These are phyloP conservation scores for Agonum fuliginosum DNA, from an alignment of 2,888 invertebrate genomes.

Conservation along the genomic window DNA sequence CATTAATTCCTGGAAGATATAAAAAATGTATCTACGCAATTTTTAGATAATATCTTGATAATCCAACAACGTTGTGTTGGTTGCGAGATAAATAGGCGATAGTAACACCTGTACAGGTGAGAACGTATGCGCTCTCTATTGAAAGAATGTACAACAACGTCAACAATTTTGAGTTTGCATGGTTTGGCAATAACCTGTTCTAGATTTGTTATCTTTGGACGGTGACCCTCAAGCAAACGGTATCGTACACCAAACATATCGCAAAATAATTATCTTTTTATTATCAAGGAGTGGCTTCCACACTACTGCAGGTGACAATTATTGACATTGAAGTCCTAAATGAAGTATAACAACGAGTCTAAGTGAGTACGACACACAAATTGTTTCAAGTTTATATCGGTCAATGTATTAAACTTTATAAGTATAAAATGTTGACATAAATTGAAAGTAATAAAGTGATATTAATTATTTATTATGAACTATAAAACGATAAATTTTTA, in stretches of 20 bases:
- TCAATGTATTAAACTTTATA: neutral
- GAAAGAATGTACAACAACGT: slow-evolving; percentile 34
- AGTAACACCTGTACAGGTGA: slow-evolving; percentile 33
- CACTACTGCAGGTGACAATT: slow-evolving; percentile 16
- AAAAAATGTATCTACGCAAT: too few species aligned
- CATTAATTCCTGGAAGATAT: neutral
- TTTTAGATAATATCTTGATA: neutral
- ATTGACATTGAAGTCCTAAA: slow-evolving; percentile 20
- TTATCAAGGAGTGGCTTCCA: slow-evolving; percentile 51
- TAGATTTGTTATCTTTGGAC: slow-evolving; percentile 56
- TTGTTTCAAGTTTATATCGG: neutral
- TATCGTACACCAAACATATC: slow-evolving; percentile 50
- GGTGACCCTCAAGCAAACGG: slow-evolving; percentile 56
- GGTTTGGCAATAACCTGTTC: slow-evolving; percentile 57
- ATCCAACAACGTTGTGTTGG: neutral
- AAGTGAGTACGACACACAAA: slow-evolving; percentile 25
- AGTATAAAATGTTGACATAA: neutral
- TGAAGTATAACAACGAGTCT: slow-evolving; percentile 28
- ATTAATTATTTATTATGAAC: slow-evolving; percentile 14
- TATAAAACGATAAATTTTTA: slow-evolving; percentile 21
- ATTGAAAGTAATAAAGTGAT: slow-evolving; percentile 8
- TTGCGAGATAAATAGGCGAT: slow-evolving; percentile 21
- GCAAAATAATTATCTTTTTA: slow-evolving; percentile 51
- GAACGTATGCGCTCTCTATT: slow-evolving; percentile 36
- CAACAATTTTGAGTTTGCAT: slow-evolving; percentile 43